These are phyloP conservation scores for Idaea dimidiata DNA, from an alignment of 2,888 invertebrate species.

Conservation along the genomic window DNA sequence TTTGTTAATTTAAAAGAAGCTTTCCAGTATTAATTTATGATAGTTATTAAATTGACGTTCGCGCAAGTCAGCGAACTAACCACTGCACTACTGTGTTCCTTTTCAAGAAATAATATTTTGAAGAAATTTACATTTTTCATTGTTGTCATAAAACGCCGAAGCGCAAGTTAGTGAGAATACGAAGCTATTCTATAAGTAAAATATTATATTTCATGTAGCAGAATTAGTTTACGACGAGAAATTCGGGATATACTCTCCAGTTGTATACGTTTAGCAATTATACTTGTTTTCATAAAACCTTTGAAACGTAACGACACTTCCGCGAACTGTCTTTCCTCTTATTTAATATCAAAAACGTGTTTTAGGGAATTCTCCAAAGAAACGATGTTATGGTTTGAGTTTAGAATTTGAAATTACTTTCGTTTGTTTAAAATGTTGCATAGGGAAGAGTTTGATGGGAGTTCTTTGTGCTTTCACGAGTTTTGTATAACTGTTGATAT, in stretches of 20 bases:
- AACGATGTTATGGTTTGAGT: slow-evolving; percentile 51
- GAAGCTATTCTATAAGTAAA: too few relatives aligned
- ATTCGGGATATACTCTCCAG: slow-evolving; percentile 38
- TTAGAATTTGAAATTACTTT: slow-evolving; percentile 62
- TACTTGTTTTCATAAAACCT: slow-evolving; percentile 63
- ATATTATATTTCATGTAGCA: too few relatives aligned
- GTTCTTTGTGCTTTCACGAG: slow-evolving; percentile 11
- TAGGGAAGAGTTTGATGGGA: slow-evolving; percentile 32
- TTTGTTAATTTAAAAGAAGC: too few relatives aligned
- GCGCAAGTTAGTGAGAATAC: too few relatives aligned
- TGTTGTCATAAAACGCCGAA: too few relatives aligned
- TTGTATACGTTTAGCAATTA: slow-evolving; percentile 56
- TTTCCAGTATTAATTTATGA: too few relatives aligned
- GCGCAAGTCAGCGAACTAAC: too few relatives aligned
- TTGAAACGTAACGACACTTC: slow-evolving; percentile 63
- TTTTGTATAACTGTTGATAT: not conserved
- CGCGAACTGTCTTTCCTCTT: slow-evolving; percentile 68
- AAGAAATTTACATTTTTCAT: too few relatives aligned
- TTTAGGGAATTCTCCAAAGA: slow-evolving; percentile 56
- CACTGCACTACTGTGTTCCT: too few relatives aligned
- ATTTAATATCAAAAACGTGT: slow-evolving; percentile 74
- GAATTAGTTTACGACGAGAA: too few relatives aligned
- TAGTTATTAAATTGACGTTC: too few relatives aligned
- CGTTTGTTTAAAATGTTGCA: slow-evolving; percentile 46
- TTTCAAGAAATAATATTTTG: too few relatives aligned